Percentiles rank a stretch among this genome's conserved stretches.
phyloP scores from a whole-genome alignment of 2,888 invertebrate genomes.

The Selenia dentaria region DNA sequence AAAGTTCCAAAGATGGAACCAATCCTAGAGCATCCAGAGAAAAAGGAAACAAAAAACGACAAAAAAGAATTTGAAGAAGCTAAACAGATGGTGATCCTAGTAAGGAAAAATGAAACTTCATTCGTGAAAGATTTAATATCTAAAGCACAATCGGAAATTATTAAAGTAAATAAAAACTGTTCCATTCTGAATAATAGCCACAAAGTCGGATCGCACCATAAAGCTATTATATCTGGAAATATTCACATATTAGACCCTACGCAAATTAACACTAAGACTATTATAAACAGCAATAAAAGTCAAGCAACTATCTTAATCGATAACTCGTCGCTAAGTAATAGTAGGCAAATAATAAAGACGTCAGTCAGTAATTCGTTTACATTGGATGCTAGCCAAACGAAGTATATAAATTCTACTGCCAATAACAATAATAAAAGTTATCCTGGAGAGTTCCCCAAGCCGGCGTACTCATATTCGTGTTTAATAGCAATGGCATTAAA shows the following conservation, averaged over 20 bases:
- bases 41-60: slow-evolving; percentile 12
- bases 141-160: slow-evolving; percentile 71
- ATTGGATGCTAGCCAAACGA: slow-evolving; percentile 69
- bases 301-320: slow-evolving; percentile 80
- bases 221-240: slow-evolving; percentile 81
- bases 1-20: slow-evolving; percentile 85
- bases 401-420: slow-evolving; percentile 60
- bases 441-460: slow-evolving; percentile 93
- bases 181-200: slow-evolving; percentile 76
- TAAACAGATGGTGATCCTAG: slow-evolving; percentile 78
- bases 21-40: slow-evolving; percentile 48
- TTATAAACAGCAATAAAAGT: slow-evolving; percentile 75
- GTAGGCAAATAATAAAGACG: slow-evolving; percentile 80
- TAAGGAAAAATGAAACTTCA: slow-evolving; percentile 76
- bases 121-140: slow-evolving; percentile 87
- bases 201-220: slow-evolving; percentile 68
- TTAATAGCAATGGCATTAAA: slow-evolving; percentile 99
- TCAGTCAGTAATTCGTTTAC: slow-evolving; percentile 68
- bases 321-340: slow-evolving; percentile 73
- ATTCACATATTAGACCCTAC: slow-evolving; percentile 81
- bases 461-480: slow-evolving; percentile 98
- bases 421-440: slow-evolving; percentile 60
- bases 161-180: slow-evolving; percentile 77
- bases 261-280: slow-evolving; percentile 71
- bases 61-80: slow-evolving; percentile 73